Percentiles rank a stretch among this genome's conserved stretches.
Conservation (phyloP, 2,797 vertebrate species). For the Tapera naevia region DNA sequence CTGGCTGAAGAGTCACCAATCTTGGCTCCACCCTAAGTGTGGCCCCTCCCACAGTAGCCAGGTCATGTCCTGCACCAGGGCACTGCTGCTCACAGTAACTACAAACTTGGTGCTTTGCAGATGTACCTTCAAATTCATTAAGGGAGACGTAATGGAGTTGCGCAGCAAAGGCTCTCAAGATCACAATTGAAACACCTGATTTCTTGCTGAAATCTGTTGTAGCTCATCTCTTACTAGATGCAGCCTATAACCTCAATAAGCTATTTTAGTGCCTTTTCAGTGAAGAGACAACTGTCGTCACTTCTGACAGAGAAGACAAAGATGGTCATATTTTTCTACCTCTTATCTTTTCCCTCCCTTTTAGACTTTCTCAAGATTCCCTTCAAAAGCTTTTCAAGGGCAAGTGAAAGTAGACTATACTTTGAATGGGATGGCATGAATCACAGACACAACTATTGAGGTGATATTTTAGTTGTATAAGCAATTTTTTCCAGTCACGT, state of each 20-base stretch:
- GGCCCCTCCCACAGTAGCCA: background rate
- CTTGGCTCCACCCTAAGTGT: background rate
- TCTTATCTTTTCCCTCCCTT: background rate
- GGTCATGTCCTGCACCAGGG: accelerated
- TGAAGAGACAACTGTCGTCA: background rate
- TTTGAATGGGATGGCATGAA: conserved; percentile 16
- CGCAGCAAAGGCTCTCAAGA: background rate
- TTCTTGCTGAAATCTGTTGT: background rate
- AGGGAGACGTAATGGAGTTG: background rate
- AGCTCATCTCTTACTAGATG: background rate
- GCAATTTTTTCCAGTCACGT: conserved; percentile 8
- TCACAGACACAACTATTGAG: background rate
- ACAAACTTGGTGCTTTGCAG: background rate
- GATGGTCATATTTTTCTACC: background rate
- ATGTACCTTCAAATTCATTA: background rate
- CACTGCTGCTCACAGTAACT: background rate
- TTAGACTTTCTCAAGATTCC: background rate
- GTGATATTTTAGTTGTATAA: conserved; percentile 18
- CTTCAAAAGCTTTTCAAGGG: conserved; percentile 27
- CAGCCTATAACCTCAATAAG: background rate
- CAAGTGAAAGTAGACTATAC: conserved; percentile 8
- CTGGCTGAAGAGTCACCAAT: background rate
- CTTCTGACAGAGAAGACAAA: background rate
- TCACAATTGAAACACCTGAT: background rate
- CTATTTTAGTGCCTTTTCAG: background rate